phyloP scores from a whole-genome alignment of 2,797 vertebrate genomes.

The Gadopsis marmoratus region DNA sequence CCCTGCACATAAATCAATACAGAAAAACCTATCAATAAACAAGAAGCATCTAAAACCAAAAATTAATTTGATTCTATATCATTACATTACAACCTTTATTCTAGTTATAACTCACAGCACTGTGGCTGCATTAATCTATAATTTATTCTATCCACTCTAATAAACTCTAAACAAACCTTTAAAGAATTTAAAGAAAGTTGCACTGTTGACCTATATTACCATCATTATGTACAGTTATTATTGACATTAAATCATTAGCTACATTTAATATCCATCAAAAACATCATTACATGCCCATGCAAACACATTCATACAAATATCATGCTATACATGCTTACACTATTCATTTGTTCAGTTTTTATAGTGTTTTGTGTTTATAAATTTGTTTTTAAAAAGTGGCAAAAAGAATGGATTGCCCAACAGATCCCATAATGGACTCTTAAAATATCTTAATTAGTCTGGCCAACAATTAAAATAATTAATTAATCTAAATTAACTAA shows the following conservation, averaged over 20 bases:
- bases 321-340: not conserved
- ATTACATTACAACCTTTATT: not conserved
- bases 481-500: not conserved
- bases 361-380: not conserved
- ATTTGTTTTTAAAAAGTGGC: not conserved
- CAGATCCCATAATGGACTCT: not conserved
- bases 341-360: not conserved
- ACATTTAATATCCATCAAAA: not conserved
- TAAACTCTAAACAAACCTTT: not conserved
- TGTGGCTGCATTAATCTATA: too few species aligned
- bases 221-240: not conserved
- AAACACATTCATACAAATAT: conserved; percentile 1
- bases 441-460: not conserved
- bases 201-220: not conserved
- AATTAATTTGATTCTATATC: conserved; percentile 10
- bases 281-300: not conserved
- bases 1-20: conserved; percentile 48
- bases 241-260: not conserved
- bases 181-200: not conserved
- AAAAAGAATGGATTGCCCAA: not conserved
- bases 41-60: not conserved
- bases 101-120: not conserved
- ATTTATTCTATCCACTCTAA: not conserved
- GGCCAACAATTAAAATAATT: not conserved
- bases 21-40: conserved; percentile 33